These are phyloP conservation scores for Plemyria rubiginata DNA, from an alignment of 2,888 invertebrate genomes.

Conservation along the genomic window DNA sequence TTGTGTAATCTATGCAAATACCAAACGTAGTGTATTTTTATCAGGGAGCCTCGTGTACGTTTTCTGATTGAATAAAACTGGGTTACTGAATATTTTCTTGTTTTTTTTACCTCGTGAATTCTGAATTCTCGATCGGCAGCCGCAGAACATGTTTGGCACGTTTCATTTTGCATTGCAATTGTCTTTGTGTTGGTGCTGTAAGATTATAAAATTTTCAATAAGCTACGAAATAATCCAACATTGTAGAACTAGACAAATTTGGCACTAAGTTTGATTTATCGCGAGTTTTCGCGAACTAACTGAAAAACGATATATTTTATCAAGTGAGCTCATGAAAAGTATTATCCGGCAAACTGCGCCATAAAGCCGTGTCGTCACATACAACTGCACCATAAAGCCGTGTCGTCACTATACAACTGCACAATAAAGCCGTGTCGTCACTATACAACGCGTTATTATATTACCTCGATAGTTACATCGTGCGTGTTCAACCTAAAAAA, in stretches of 20 bases:
- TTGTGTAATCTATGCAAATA: conserved; percentile 36
- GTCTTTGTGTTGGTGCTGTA: not conserved
- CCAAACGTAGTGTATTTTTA: conserved; percentile 32
- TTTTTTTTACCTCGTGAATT: not conserved
- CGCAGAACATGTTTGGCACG: not conserved
- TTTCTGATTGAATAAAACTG: conserved; percentile 26
- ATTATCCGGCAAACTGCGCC: conserved; percentile 21
- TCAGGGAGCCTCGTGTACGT: conserved; percentile 20
- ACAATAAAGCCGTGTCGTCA: not conserved
- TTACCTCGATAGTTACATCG: not conserved
- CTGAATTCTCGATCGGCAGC: not conserved
- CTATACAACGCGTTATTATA: too few relatives aligned
- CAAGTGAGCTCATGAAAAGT: conserved; percentile 19
- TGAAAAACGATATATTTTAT: conserved; percentile 31
- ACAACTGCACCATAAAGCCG: too few relatives aligned
- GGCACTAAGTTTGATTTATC: conserved; percentile 33
- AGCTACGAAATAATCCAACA: conserved; percentile 10
- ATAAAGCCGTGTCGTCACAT: conserved; percentile 1
- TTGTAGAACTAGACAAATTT: conserved; percentile 23
- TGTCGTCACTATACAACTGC: conserved; percentile 2
- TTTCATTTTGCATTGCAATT: not conserved
- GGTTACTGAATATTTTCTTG: conserved; percentile 3
- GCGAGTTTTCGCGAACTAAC: conserved; percentile 25
- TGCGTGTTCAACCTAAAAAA: not conserved
- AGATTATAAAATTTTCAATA: conserved; percentile 3